phyloP scores from a whole-genome alignment of 1,140 invertebrate species.

The Solenopsis invicta region DNA sequence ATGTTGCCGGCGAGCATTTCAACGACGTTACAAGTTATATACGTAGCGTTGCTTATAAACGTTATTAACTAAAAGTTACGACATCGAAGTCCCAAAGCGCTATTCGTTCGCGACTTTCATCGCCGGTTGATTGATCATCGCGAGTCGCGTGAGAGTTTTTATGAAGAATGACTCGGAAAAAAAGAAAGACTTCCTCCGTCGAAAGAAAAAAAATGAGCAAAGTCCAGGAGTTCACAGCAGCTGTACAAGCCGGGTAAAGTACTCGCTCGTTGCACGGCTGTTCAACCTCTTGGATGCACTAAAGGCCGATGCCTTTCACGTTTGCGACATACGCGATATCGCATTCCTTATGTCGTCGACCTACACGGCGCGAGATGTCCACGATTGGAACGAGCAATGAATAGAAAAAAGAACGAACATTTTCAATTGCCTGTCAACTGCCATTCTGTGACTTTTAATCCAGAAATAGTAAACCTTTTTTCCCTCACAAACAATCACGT shows the following conservation, averaged over 20 bases:
- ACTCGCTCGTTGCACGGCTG: not conserved
- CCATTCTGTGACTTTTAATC: too few species aligned
- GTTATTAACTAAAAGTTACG: not conserved
- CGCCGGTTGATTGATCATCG: not conserved
- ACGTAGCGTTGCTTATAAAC: not conserved
- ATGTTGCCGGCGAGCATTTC: not conserved
- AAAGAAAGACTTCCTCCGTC: not conserved
- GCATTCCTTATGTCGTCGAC: constrained; percentile 36
- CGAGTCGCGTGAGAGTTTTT: not conserved
- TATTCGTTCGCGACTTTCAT: too few species aligned
- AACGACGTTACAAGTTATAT: too few species aligned
- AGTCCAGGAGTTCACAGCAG: not conserved
- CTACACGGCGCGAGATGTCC: not conserved
- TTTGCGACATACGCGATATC: constrained; percentile 22
- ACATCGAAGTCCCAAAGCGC: not conserved
- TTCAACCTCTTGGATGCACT: constrained; percentile 23
- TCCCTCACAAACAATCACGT: too few species aligned
- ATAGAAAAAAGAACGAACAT: not conserved
- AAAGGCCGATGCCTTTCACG: constrained; percentile 54
- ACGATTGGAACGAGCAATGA: not conserved
- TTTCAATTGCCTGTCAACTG: not conserved
- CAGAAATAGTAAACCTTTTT: too few species aligned
- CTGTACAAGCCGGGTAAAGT: too few species aligned
- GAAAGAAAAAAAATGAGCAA: not conserved
- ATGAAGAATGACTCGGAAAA: not conserved